phyloP scores from a whole-genome alignment of 2,113 vertebrate species.

The Tragulus kanchil region DNA sequence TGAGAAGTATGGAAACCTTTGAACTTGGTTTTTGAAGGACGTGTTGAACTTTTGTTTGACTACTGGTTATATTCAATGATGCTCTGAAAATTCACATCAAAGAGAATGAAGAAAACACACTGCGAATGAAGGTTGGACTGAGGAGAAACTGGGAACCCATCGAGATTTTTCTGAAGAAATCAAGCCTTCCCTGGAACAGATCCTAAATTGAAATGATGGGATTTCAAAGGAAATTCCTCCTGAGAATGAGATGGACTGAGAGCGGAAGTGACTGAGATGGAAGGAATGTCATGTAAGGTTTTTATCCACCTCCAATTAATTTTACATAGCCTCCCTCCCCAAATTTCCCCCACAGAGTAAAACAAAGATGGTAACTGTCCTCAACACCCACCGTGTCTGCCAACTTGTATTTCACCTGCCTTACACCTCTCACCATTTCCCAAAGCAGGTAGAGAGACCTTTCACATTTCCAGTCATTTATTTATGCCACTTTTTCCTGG shows the following conservation, averaged over 20 bases:
- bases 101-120: constrained; percentile 45
- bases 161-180: constrained; percentile 57
- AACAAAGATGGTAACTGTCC: neutral
- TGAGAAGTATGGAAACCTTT: constrained; percentile 47
- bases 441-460: neutral
- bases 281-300: neutral
- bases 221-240: constrained; percentile 56
- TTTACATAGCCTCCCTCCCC: neutral
- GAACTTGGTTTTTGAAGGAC: constrained; percentile 4
- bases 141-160: constrained; percentile 20
- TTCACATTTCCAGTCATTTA: neutral
- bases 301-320: neutral
- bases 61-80: neutral
- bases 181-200: constrained; percentile 60
- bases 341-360: neutral
- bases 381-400: neutral
- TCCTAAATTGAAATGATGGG: constrained; percentile 33
- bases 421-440: neutral
- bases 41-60: constrained; percentile 56
- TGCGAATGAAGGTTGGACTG: constrained; percentile 16
- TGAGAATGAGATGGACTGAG: neutral
- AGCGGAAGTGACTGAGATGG: neutral
- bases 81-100: constrained; percentile 67
- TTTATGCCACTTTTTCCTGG: neutral
- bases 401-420: neutral